These are phyloP conservation scores for Didymodactylos carnosus DNA, from an alignment of 2,888 invertebrate species.

Conservation along the genomic window DNA sequence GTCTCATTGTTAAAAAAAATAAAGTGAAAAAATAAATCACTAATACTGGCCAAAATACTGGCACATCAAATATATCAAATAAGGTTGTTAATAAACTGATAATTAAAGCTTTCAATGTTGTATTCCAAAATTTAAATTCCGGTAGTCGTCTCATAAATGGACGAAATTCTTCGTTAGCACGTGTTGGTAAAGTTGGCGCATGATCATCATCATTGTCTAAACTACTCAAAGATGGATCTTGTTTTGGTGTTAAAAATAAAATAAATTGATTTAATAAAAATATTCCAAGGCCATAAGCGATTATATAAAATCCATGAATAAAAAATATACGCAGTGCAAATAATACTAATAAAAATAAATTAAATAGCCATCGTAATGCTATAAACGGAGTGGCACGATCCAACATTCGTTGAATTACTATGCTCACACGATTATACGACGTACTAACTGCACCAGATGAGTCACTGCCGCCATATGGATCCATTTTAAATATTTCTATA, in stretches of 20 bases:
- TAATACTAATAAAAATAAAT: neutral
- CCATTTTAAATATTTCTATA: neutral
- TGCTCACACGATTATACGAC: neutral
- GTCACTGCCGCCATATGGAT: neutral
- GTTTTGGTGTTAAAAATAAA: slow-evolving; percentile 96
- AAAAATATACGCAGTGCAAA: neutral
- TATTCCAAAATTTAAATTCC: slow-evolving; percentile 99
- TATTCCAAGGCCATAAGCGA: slow-evolving; percentile 94
- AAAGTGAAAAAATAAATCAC: slow-evolving; percentile 98
- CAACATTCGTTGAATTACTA: neutral
- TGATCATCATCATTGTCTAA: slow-evolving; percentile 53
- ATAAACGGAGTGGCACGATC: neutral
- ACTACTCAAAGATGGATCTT: slow-evolving; percentile 47
- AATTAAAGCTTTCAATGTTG: slow-evolving; percentile 75
- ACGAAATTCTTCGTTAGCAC: slow-evolving; percentile 85
- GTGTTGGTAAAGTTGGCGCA: slow-evolving; percentile 81
- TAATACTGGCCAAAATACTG: slow-evolving; percentile 99
- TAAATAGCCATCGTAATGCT: neutral
- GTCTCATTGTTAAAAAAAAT: slow-evolving; percentile 96
- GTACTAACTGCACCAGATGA: no score
- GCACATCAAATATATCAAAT: slow-evolving; percentile 91
- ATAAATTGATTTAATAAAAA: slow-evolving; percentile 97
- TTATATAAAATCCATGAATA: slow-evolving; percentile 88
- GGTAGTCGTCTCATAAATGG: slow-evolving; percentile 87
- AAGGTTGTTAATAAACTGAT: slow-evolving; percentile 76